Evolutionary conservation across 2,888 invertebrate genomes (phyloP).

Genomic region (Leucophenga montana): DNA sequence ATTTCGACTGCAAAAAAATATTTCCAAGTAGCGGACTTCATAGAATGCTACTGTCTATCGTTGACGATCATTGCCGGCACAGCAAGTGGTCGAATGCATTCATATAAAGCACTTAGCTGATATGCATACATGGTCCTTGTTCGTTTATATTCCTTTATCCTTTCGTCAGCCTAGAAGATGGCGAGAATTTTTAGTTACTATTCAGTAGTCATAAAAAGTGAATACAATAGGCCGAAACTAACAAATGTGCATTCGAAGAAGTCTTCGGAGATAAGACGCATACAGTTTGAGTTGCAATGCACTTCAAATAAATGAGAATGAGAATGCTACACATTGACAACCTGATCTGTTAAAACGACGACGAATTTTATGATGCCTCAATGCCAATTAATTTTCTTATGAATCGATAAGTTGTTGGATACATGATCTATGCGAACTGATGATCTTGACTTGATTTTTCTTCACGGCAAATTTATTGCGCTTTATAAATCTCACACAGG

Average conservation of each 20-base stretch:
- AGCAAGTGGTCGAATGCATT: constrained; percentile 19
- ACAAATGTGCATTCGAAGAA: background rate
- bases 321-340: no score
- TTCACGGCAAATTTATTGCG: constrained; percentile 11
- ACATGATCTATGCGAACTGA: no score
- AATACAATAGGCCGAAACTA: background rate
- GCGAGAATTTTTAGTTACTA: constrained; percentile 19
- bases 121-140: no score
- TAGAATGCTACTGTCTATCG: constrained; percentile 10
- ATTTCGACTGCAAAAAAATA: constrained; percentile 18
- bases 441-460: background rate
- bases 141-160: no score
- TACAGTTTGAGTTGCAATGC: no score
- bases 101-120: constrained; percentile 8
- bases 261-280: background rate
- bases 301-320: no score
- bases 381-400: background rate
- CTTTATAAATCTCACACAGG: constrained; percentile 17
- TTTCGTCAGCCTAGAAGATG: no score
- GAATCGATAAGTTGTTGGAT: no score
- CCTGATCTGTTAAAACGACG: no score
- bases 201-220: constrained; percentile 28
- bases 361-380: constrained; percentile 3
- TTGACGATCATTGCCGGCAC: constrained; percentile 12
- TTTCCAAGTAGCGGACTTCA: constrained; percentile 2